Percentiles rank a stretch among this genome's conserved stretches.
phyloP scores from a whole-genome alignment of 2,797 vertebrate genomes.

The Alosa sapidissima region DNA sequence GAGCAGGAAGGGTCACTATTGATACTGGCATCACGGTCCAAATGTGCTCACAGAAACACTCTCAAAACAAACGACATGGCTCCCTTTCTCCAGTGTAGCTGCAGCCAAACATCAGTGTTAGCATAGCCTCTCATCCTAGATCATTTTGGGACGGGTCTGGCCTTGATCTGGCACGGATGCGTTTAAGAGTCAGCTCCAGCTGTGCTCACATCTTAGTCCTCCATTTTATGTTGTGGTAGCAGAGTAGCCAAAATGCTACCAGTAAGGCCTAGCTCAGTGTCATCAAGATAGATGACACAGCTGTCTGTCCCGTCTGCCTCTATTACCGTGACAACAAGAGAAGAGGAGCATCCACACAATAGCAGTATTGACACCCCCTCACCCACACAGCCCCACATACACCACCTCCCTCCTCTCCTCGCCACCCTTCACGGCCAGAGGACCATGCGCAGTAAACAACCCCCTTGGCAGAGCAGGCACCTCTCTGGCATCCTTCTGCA shows the following conservation, averaged over 20 bases:
- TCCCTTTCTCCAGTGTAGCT: not conserved
- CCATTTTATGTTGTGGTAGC: not conserved
- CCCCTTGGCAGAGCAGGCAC: conserved; percentile 48
- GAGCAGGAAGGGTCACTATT: conserved; percentile 24
- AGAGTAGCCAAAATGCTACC: not conserved
- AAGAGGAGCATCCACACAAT: conserved; percentile 65
- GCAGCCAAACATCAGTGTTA: not conserved
- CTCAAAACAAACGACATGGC: not conserved
- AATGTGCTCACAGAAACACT: conserved; percentile 1
- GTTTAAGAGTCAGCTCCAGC: not conserved
- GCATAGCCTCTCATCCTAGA: not conserved
- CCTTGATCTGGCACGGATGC: not conserved
- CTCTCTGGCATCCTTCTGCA: conserved; percentile 42
- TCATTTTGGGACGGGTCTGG: not conserved
- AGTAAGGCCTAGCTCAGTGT: not conserved
- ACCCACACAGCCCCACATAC: not conserved
- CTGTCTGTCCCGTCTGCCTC: conserved; percentile 42
- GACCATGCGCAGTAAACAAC: conserved; percentile 46
- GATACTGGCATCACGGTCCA: conserved; percentile 42
- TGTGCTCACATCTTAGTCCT: not conserved
- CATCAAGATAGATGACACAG: conserved; percentile 30
- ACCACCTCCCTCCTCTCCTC: conserved; percentile 29
- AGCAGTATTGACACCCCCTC: conserved; percentile 62
- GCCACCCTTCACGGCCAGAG: conserved; percentile 38
- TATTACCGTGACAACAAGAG: conserved; percentile 34